Base-by-base conservation (phyloP, 1,140 invertebrate genomes). In the Cataglyphis hispanica region DNA sequence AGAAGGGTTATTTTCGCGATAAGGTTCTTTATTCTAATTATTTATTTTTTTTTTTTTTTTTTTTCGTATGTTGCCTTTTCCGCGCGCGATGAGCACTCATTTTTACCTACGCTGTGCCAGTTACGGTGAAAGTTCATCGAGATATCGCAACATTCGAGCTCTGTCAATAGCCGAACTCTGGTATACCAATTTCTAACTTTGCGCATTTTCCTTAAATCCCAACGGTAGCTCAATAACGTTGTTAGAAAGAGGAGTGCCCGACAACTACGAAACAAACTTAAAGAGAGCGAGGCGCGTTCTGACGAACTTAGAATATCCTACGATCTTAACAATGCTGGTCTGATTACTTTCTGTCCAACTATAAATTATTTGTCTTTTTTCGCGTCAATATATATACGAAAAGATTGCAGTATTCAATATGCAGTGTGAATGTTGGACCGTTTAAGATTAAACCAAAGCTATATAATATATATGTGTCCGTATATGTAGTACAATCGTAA, bases 1-100 rank as follows among this genome's bases (percentile, higher is more conserved):
- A 88, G 83, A 86, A 83, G 56, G 53, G 61, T 75, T 89, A 88
- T 83, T 86, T 74, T 31, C 37, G 60, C 87, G 88, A 89, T 89
- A 86, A 88, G 16, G 66, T 89, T 61, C 61, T 72, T 76, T 53
- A 60, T 67, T 72, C 34, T 72, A 72, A 83, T 83, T 80, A 56
- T 86, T 40, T 63, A 31, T 3, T 31, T 31, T 31, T 22, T 25
- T 83, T 25, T 3, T 31, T 31, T 31, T 22, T 25, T 83, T 25
- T 63, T 37, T 22, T 5, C 67, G 40, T 31, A 50, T 19, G 66
- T 70, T 81, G 19, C 25, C 53, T 56, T 74, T 83, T 60, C 53
- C 67, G 25, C 66, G 19, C 66, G 56, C 78, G 67, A 70, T n/a
- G 56, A 31, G 67, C 78, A 46, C 74, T 69, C 37, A 83, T 74